A percentile compares a stretch with the other conserved stretches of the same genome.
Conservation (phyloP, 2,797 vertebrate species). For the Tolypeutes matacus region DNA sequence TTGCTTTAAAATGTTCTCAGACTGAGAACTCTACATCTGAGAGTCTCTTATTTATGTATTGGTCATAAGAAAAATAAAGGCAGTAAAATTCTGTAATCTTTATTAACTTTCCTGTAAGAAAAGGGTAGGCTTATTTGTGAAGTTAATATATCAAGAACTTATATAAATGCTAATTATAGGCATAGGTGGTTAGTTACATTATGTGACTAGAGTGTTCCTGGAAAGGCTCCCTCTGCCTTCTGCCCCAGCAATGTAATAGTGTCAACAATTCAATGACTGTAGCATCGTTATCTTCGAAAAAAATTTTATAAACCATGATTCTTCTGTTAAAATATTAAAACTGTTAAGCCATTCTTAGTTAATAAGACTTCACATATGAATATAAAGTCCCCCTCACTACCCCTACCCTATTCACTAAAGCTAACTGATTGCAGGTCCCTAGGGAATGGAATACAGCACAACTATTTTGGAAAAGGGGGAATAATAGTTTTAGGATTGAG, state of each 20-base stretch:
- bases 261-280: not conserved
- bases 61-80: conserved; percentile 53
- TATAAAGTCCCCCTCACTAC: not conserved
- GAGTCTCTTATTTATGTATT: not conserved
- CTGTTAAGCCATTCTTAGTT: not conserved
- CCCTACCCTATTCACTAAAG: not conserved
- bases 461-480: not conserved
- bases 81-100: conserved; percentile 1
- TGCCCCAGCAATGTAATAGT: not conserved
- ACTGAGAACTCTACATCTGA: too few species aligned
- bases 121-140: not conserved
- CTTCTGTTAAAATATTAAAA: conserved; percentile 44
- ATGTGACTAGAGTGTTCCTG: not conserved
- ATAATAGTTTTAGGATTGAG: not conserved
- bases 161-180: conserved; percentile 3
- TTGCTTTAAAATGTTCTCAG: conserved; percentile 40
- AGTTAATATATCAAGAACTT: conserved; percentile 6
- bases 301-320: conserved; percentile 29
- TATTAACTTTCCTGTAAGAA: conserved; percentile 58
- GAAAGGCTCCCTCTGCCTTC: conserved; percentile 29
- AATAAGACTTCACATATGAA: conserved; percentile 10
- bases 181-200: not conserved
- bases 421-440: not conserved
- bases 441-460: not conserved
- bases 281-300: not conserved